A percentile compares a stretch with the other conserved stretches of the same genome.
phyloP scores from a whole-genome alignment of 23 tunicate species.

The Phallusia fumigata region DNA sequence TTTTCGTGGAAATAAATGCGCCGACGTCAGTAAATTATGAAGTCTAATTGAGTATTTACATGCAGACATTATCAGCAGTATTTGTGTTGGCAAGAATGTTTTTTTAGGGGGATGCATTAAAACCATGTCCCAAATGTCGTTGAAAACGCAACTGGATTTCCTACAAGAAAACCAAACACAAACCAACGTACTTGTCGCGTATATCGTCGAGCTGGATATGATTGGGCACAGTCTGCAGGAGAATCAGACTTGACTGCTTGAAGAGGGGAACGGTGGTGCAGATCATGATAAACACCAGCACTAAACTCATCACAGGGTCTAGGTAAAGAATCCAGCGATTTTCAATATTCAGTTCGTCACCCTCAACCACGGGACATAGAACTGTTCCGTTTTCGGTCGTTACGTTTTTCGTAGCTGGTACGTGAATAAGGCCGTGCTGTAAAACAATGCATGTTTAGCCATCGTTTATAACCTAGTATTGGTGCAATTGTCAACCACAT shows the following conservation, averaged over 20 bases:
- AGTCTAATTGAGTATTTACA: too few relatives aligned
- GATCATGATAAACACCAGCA: conserved; percentile 73
- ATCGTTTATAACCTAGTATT: too few relatives aligned
- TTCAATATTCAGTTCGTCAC: neutral
- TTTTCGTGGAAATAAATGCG: too few relatives aligned
- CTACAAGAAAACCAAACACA: too few relatives aligned
- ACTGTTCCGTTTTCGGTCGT: neutral
- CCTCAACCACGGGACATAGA: neutral
- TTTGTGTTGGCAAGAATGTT: too few relatives aligned
- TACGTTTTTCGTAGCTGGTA: neutral
- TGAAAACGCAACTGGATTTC: too few relatives aligned
- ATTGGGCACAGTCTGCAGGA: conserved; percentile 88
- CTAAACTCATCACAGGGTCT: conserved; percentile 80
- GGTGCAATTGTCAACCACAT: too few relatives aligned
- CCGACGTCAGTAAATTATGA: too few relatives aligned
- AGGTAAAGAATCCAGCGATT: conserved; percentile 86
- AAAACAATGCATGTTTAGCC: neutral
- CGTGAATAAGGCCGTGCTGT: neutral
- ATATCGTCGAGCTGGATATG: conserved; percentile 52
- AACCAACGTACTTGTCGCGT: conserved; percentile 42
- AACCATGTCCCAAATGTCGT: too few relatives aligned
- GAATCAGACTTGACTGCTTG: conserved; percentile 80
- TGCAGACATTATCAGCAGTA: too few relatives aligned
- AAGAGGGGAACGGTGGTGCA: conserved; percentile 82
- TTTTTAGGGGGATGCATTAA: too few relatives aligned